These are phyloP conservation scores for Automeris io DNA, from an alignment of 2,888 invertebrate genomes.

Conservation along the genomic window DNA sequence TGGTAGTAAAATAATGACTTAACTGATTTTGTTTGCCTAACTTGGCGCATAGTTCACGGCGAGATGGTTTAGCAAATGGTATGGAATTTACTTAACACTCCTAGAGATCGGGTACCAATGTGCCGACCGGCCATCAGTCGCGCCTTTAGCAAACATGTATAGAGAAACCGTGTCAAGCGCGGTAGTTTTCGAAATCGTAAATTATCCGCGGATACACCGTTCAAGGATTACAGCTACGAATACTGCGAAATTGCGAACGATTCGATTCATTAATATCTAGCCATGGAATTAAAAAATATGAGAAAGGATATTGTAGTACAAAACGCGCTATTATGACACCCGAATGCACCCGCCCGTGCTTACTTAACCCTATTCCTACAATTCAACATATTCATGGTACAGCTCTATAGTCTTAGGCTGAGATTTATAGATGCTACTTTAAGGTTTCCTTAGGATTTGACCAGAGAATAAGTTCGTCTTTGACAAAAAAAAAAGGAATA, in stretches of 20 bases:
- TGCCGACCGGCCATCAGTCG: conserved; percentile 10
- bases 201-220: conserved; percentile 9
- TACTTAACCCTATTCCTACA: too few relatives aligned
- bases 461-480: too few relatives aligned
- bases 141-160: conserved; percentile 17
- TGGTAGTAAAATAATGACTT: background rate
- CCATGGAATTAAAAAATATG: too few relatives aligned
- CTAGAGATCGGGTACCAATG: conserved; percentile 11
- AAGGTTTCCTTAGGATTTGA: too few relatives aligned
- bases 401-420: too few relatives aligned
- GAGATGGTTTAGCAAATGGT: conserved; percentile 8
- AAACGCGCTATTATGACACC: too few relatives aligned
- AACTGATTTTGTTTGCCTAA: conserved; percentile 3
- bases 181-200: conserved; percentile 17
- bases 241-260: background rate
- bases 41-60: conserved; percentile 3
- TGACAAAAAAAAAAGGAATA: too few relatives aligned
- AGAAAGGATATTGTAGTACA: too few relatives aligned
- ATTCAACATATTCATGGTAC: too few relatives aligned
- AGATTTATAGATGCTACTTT: too few relatives aligned
- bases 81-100: conserved; percentile 8
- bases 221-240: conserved; percentile 1
- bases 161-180: conserved; percentile 10
- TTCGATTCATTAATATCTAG: background rate
- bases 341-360: too few relatives aligned